Evolutionary conservation across 2,113 vertebrate genomes (phyloP), one percentile per base, ranked within the genome.

Genomic region (Thinocorus orbignyianus): DNA sequence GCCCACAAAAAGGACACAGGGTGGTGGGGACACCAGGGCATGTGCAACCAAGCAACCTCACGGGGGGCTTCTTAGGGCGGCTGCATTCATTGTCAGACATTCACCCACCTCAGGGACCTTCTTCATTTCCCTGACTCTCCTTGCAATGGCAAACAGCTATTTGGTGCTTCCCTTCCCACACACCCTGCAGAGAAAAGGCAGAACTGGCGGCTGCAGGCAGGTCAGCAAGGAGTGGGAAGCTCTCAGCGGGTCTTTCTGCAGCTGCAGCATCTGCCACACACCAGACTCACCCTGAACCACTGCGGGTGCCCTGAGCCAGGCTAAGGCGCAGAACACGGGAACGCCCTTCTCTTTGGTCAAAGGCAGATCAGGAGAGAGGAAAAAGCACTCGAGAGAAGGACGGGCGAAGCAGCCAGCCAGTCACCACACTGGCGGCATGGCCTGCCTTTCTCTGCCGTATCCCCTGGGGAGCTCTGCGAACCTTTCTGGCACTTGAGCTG

Each of bases 61-160:
- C 3, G 16, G n/a, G 33, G 8, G 46, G 10, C 35, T 82, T 77
- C 64, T n/a, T 6, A 7, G 17, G 20, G 25, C 17, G 52, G 15
- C 68, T 48, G 51, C 33, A 19, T 42, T 55, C 52, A 15, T 3
- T 51, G 22, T 37, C 48, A 76, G 79, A 37, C 61, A 33, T 33
- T 58, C 0, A 0, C 28, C 35, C 0, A 1, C 60, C 25, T 7
- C 44, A 26, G 10, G 23, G 30, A 51, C 64, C 37, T 31, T 23
- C 48, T 79, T 71, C 5, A 33, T 58, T 55, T 81, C 82, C 65
- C 61, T 30, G 70, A 30, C 0, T 3, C 65, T 58, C 54, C 77
- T 37, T 4, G 17, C 18, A 46, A 28, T 4, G 76, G 58, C 46
- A 8, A 60, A 68, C 35, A 57, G 69, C 65, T 60, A 17, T 44